Base-by-base conservation (phyloP, 2,888 invertebrate genomes). In the Hyposoter didymator region DNA sequence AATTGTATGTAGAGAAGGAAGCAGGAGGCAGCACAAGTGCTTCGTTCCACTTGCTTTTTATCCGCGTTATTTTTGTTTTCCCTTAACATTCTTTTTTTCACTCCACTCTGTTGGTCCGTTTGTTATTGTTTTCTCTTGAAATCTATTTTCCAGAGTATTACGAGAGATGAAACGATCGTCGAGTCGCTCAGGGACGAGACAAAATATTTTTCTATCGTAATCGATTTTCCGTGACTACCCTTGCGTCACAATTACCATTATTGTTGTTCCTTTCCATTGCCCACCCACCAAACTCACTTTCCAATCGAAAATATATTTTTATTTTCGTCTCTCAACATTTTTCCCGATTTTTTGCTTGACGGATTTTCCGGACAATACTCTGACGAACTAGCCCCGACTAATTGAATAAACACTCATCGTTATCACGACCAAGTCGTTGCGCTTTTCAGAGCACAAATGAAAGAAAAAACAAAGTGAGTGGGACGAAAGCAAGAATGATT, bases 121-220 rank as follows among this genome's bases (percentile, higher is more conserved):
- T 62, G 62, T 79, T 66, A 59, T 82, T 76, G 52, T 79, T 67
- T 35, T 83, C n/a, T 43, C 47, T 59, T 69, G 52, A 69, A 69
- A 78, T 59, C 19, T 66, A 78, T 73, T 59, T 70, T 79, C 69
- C 62, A 22, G 59, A 28, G 43, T 75, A 70, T 72, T 69, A 75
- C 47, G 73, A 78, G 64, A 45, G 62, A 75, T 64, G 75, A 64
- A 75, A 62, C 62, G 75, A 45, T 47, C 62, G 45, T 45, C 32
- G 45, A 45, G 62, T 47, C 62, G 12, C 43, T 43, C 62, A 5
- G 64, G 43, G 32, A 47, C 10, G 17, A 45, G 74, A 64, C 45
- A 17, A 64, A 75, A 75, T 64, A 75, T 75, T 47, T 75, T 75
- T 75, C 62, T 28, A 47, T 74, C 74, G 45, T 64, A 64, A 64